These are phyloP conservation scores for Otolemur crassicaudatus DNA, from an alignment of 2,797 vertebrate genomes.

Conservation along the genomic window DNA sequence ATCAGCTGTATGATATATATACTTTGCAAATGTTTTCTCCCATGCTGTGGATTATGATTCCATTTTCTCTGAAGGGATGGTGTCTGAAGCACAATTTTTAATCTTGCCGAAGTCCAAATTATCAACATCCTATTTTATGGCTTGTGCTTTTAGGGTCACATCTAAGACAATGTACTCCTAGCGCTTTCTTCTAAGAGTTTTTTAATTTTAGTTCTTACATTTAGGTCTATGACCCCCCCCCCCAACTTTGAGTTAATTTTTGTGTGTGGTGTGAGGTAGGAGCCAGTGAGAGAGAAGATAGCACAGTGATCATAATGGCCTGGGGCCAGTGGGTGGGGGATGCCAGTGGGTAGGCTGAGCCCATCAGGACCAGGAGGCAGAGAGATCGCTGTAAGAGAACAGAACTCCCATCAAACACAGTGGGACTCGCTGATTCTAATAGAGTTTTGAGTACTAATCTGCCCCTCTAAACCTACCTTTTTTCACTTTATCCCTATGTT, in stretches of 20 bases:
- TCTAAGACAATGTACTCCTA: not conserved
- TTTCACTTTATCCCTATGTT: not conserved
- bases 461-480: not conserved
- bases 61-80: not conserved
- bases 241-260: not conserved
- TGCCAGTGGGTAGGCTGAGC: too few species aligned
- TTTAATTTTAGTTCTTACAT: not conserved
- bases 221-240: not conserved
- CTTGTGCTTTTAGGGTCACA: not conserved
- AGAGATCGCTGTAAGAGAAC: not conserved
- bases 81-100: not conserved
- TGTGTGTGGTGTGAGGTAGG: not conserved
- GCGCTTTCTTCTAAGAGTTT: not conserved
- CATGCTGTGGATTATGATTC: not conserved
- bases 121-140: not conserved
- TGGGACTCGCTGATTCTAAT: not conserved
- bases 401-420: not conserved
- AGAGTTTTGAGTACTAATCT: not conserved
- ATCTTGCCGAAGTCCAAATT: not conserved
- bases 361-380: not conserved
- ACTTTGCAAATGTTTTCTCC: not conserved
- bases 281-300: not conserved
- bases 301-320: not conserved
- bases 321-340: not conserved
- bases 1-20: not conserved